Percentiles rank a stretch among this genome's conserved stretches.
Evolutionary conservation across 2,888 invertebrate species (phyloP).

Genomic region (Ophioninae sp.): DNA sequence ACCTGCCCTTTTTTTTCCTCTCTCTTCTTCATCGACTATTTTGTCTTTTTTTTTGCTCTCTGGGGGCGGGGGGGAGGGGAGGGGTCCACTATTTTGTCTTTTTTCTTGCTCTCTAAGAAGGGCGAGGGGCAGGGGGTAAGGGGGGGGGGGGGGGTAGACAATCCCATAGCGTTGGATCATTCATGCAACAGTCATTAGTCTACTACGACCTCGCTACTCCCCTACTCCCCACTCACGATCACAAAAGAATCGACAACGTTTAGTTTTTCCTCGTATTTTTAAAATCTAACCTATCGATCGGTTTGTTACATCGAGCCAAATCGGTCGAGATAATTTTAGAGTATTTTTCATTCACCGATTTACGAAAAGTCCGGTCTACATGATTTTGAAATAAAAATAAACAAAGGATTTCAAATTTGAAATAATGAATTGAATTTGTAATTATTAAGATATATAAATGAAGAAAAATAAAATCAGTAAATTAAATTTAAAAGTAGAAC

Average conservation of each 20-base stretch:
- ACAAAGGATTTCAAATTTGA: no score
- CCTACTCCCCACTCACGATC: slow-evolving; percentile 68
- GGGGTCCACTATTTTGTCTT: slow-evolving; percentile 8
- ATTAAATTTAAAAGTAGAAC: no score
- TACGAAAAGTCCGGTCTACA: no score
- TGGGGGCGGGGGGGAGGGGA: neutral
- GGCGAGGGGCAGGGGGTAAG: slow-evolving; percentile 5
- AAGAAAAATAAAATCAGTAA: no score
- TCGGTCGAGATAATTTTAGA: no score
- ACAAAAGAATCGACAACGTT: slow-evolving; percentile 65
- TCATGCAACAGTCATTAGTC: slow-evolving; percentile 78
- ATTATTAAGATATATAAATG: no score
- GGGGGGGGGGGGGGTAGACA: slow-evolving; percentile 25
- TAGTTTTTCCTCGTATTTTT: slow-evolving; percentile 43
- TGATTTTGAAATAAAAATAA: no score
- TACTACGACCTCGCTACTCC: slow-evolving; percentile 74
- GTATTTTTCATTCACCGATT: no score
- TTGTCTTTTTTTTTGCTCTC: slow-evolving; percentile 31
- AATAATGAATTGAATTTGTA: no score
- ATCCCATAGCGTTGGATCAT: slow-evolving; percentile 77
- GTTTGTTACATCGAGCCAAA: no score
- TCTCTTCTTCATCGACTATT: slow-evolving; percentile 42
- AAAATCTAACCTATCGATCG: no score
- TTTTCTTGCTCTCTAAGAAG: slow-evolving; percentile 26
- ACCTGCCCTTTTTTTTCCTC: slow-evolving; percentile 73